Evolutionary conservation across 2,113 vertebrate genomes (phyloP), one percentile per base, ranked within the genome.

Genomic region (Mirza zaza): DNA sequence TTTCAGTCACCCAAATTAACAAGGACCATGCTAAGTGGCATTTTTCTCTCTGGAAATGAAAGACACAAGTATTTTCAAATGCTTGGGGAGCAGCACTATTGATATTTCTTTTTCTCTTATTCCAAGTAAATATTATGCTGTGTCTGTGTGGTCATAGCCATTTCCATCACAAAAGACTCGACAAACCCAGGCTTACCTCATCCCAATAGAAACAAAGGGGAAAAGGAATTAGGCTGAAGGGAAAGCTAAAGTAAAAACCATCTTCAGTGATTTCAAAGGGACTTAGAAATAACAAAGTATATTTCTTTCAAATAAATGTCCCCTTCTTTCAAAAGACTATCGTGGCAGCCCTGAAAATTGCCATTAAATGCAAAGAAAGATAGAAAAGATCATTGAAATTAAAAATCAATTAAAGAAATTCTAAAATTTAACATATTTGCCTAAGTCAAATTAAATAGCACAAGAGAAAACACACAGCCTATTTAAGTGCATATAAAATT

Each of bases 81-180:
- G 57, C 52, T 80, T 50, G n/a, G 6, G 87, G 75, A 94, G 6
- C 25, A 73, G 32, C 36, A 71, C 42, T 76, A 48, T 52, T 77
- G 52, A 68, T 76, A 88, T 96, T 90, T 96, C 68, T 85, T 2
- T 0, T 97, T 96, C 84, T 95, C 91, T 96, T 81, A 45, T 96
- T 96, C 48, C 34, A 90, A 57, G 77, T 97, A 94, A 97, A 97
- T 94, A 97, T 94, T 95, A 95, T 77, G 79, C 85, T 90, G 65
- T 67, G 57, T 95, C 97, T 96, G 93, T 95, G 94, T 95, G 73
- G 97, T 59, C 90, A 84, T 10, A 76, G 73, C 83, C 92, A 96
- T 97, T 96, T 97, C 94, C 87, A 97, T 95, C 94, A 97, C 91
- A 98, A 98, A 97, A 97, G 97, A 97, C 88, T 95, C 89, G 91